A percentile compares a stretch with the other conserved stretches of the same genome.
Evolutionary conservation across 2,888 invertebrate genomes (phyloP).

Genomic region (Hedychridium roseum): DNA sequence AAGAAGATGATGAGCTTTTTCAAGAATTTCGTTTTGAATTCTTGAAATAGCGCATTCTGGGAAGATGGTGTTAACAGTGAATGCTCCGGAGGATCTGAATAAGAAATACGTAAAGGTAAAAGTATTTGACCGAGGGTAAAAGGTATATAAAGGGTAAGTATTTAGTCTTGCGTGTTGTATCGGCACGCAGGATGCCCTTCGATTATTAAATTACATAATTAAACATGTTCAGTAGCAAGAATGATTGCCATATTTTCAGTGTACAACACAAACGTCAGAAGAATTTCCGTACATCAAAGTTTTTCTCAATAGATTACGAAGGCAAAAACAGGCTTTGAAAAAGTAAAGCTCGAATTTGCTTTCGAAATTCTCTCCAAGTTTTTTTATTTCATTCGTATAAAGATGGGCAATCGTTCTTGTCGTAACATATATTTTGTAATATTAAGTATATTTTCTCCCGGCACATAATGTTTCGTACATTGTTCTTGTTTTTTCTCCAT

Average conservation of each 20-base stretch:
- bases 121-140: conserved; percentile 12
- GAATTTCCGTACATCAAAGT: neutral
- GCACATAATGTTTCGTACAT: conserved; percentile 8
- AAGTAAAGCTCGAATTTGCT: neutral
- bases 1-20: no score
- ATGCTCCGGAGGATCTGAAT: conserved; percentile 8
- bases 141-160: conserved; percentile 63
- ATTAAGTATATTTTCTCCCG: conserved; percentile 2
- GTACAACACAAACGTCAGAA: neutral
- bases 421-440: neutral
- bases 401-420: conserved; percentile 5
- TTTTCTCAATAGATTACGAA: neutral
- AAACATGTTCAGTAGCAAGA: neutral
- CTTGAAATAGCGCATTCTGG: conserved; percentile 5
- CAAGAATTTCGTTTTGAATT: conserved; percentile 18
- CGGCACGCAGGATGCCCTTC: conserved; percentile 64
- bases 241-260: neutral
- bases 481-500: conserved; percentile 7
- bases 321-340: neutral
- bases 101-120: conserved; percentile 26
- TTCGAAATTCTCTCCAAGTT: neutral
- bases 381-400: neutral
- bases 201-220: conserved; percentile 16
- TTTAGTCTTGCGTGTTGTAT: conserved; percentile 67
- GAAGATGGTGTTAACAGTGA: conserved; percentile 17